Percentiles rank a stretch among this genome's conserved stretches.
Conservation (phyloP, 2,113 vertebrate genomes). For the Rynchops niger region DNA sequence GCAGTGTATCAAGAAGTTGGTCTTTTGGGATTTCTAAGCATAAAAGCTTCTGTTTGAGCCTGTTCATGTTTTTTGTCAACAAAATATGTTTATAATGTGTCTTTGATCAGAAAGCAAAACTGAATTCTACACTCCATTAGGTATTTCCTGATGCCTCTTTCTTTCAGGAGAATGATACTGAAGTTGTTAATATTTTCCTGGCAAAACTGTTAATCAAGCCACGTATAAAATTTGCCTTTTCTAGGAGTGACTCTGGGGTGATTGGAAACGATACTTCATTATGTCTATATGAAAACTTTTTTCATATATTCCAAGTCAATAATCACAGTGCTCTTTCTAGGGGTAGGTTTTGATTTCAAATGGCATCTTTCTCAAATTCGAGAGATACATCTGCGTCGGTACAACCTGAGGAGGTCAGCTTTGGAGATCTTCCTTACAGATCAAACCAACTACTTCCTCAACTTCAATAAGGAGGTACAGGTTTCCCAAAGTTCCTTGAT, state of each 20-base stretch:
- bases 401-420: constrained; percentile 93
- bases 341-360: constrained; percentile 94
- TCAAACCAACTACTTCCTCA: constrained; percentile 97
- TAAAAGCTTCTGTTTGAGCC: background rate
- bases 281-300: background rate
- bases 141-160: background rate
- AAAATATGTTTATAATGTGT: background rate
- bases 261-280: background rate
- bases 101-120: background rate
- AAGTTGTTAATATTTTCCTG: background rate
- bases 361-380: constrained; percentile 93
- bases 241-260: background rate
- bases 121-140: background rate
- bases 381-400: constrained; percentile 92
- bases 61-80: background rate
- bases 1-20: background rate
- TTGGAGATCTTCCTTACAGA: constrained; percentile 97
- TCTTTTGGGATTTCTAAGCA: background rate
- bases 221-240: background rate
- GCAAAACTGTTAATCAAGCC: background rate
- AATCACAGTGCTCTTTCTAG: constrained; percentile 69
- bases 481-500: background rate
- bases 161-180: background rate
- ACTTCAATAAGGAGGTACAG: constrained; percentile 93
- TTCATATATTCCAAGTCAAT: background rate